Conservation (phyloP, 2,888 invertebrate species). For the Alsophila aescularia region DNA sequence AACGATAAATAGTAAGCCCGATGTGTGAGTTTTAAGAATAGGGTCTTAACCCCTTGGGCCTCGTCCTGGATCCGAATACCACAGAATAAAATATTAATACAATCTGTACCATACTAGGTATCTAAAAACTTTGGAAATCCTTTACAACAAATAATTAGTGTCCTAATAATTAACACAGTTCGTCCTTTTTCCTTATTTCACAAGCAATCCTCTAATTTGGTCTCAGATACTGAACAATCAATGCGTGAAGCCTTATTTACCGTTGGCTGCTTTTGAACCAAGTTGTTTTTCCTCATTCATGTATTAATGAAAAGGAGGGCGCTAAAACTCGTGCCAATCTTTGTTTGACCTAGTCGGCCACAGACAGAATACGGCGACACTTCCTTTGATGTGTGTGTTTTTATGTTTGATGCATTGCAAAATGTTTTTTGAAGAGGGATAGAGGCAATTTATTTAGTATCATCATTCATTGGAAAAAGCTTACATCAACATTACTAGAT, state of each 20-base stretch:
- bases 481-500: background rate
- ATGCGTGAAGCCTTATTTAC: slow-evolving; percentile 15
- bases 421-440: slow-evolving; percentile 13
- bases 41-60: background rate
- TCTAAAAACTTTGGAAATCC: slow-evolving; percentile 1
- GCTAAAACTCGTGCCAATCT: slow-evolving; percentile 22
- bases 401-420: slow-evolving; percentile 12
- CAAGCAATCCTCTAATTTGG: slow-evolving; percentile 5
- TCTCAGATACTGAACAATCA: slow-evolving; percentile 10
- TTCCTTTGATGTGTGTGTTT: slow-evolving; percentile 22
- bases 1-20: background rate
- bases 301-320: slow-evolving; percentile 21
- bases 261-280: slow-evolving; percentile 3
- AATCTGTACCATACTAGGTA: background rate
- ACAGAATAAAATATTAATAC: too few species aligned
- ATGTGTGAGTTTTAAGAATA: background rate
- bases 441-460: slow-evolving; percentile 7
- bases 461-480: slow-evolving; percentile 15
- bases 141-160: too few species aligned
- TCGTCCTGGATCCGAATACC: background rate
- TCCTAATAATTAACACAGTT: background rate
- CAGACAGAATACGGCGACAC: slow-evolving; percentile 7
- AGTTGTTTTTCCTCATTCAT: slow-evolving; percentile 26
- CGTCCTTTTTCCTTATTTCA: slow-evolving; percentile 5
- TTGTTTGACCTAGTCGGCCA: slow-evolving; percentile 20